Evolutionary conservation across 2,113 vertebrate species (phyloP).

Genomic region (Corythaixoides concolor): DNA sequence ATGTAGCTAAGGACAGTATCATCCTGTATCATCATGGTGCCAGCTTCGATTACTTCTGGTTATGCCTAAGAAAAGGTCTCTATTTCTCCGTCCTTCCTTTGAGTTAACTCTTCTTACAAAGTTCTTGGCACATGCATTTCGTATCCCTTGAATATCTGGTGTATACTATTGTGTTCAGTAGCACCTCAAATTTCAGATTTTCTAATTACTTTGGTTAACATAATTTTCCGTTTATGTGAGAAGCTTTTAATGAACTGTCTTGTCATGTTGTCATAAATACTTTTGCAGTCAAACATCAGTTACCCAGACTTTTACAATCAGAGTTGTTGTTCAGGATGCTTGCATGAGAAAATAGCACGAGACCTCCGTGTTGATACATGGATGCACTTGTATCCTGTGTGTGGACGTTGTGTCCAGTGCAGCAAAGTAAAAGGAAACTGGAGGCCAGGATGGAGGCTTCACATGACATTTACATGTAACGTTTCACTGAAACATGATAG

Average conservation of each 20-base stretch:
- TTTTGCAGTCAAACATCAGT: neutral
- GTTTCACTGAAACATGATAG: neutral
- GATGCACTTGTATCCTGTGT: neutral
- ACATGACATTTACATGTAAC: neutral
- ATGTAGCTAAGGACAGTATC: neutral
- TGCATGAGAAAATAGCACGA: neutral
- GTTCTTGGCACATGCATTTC: neutral
- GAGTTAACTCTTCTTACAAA: neutral
- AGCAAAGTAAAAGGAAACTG: neutral
- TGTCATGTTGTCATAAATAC: neutral
- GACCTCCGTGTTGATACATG: fast-evolving
- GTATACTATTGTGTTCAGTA: neutral
- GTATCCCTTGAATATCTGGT: neutral
- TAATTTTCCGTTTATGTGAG: neutral
- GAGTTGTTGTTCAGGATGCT: neutral
- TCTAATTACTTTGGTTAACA: neutral
- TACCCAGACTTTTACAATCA: neutral
- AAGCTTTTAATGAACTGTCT: neutral
- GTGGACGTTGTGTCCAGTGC: neutral
- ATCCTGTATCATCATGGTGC: no score
- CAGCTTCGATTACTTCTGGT: neutral
- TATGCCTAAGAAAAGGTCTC: neutral
- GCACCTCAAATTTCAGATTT: neutral
- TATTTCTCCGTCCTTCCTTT: neutral
- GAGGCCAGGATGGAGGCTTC: neutral